These are phyloP conservation scores for Pollenia angustigena DNA, from an alignment of 2,888 invertebrate species.

Conservation along the genomic window DNA sequence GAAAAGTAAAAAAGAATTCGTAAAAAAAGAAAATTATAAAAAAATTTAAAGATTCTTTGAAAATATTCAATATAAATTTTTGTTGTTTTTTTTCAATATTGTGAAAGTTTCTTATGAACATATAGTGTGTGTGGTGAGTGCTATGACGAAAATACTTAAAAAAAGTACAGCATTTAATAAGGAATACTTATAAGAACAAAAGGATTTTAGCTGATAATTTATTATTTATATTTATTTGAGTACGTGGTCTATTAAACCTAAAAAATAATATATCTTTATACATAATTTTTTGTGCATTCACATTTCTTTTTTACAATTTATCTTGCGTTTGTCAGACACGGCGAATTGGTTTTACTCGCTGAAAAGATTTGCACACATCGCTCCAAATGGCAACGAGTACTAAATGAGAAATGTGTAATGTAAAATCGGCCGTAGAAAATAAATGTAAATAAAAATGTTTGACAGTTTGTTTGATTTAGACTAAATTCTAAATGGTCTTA, in stretches of 20 bases:
- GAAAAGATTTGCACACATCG: constrained; percentile 55
- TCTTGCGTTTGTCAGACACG: constrained; percentile 63
- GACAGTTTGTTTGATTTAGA: constrained; percentile 23
- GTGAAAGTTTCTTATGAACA: constrained; percentile 53
- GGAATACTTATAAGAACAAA: neutral
- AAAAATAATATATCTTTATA: constrained; percentile 46
- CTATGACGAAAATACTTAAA: constrained; percentile 42
- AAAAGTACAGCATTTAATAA: constrained; percentile 59
- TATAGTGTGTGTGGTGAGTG: constrained; percentile 62
- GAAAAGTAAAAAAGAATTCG: constrained; percentile 29
- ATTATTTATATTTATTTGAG: neutral
- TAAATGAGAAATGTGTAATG: constrained; percentile 41
- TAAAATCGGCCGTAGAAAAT: constrained; percentile 19
- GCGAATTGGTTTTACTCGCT: constrained; percentile 64
- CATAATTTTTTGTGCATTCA: constrained; percentile 66
- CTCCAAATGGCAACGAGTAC: constrained; percentile 52
- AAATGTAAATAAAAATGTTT: constrained; percentile 38
- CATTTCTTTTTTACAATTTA: constrained; percentile 61
- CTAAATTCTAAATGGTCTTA: neutral
- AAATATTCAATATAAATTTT: constrained; percentile 26
- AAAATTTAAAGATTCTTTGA: neutral
- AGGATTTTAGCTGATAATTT: no score
- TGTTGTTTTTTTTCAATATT: constrained; percentile 44
- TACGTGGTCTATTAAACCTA: neutral
- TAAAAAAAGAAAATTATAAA: constrained; percentile 38